Evolutionary conservation across 2,888 invertebrate species (phyloP), one percentile per base, ranked within the genome.

Genomic region (Tipula helvola): DNA sequence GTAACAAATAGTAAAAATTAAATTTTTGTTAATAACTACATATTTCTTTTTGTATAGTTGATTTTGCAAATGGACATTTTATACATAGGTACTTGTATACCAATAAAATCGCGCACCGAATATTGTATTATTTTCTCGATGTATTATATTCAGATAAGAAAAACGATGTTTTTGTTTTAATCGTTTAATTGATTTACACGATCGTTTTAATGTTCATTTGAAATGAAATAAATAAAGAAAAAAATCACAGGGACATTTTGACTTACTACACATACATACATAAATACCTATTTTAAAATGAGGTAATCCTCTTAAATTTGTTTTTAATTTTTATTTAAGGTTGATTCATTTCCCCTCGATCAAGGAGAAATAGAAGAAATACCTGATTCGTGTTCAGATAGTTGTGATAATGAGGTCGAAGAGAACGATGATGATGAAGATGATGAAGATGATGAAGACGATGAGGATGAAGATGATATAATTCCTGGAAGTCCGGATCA

Each of bases 401-500:
- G 91, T 87, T 91, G 91, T 89, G 90, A 89, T 52, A 91, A 90
- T 84, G 90, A 91, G 87, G 91, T 90, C 84, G 91, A 91, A 85
- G 91, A 91, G 86, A 91, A 91, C 88, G 91, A 91, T 85, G 91
- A 91, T 88, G 91, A 91, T 52, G 92, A 91, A 87, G 91, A 91
- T 86, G 92, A 91, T 85, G 91, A 91, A 87, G 90, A 90, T 85
- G 91, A 91, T 87, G 91, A 91, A 87, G 91, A 91, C 5, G 91
- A 91, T 87, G 89, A 89, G 3, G 89, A 90, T 5, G 91, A 91
- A 86, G 89, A 89, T n/a, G 87, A 87, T 12, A 57, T 86, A 13
- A 87, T 47, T 87, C 89, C 89, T 87, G 91, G 91, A 89, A 89
- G 90, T 16, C 89, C 89, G 87, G 90, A 90, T 88, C 90, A 90